A percentile compares a stretch with the other conserved stretches of the same genome.
Evolutionary conservation across 1,140 invertebrate genomes (phyloP).

Genomic region (Nylanderia fulva): DNA sequence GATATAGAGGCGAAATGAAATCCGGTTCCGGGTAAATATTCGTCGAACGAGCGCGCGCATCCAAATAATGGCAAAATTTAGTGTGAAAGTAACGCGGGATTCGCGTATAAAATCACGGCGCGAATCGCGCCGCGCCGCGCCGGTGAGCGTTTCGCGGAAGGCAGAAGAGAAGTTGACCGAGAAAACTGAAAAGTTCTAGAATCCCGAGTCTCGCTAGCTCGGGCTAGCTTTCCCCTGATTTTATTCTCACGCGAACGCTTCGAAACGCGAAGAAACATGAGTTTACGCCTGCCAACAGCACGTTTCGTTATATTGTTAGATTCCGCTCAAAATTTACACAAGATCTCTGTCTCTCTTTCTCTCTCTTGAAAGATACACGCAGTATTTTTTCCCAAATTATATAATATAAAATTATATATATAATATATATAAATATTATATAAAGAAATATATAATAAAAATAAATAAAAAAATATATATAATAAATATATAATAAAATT

Average conservation of each 20-base stretch:
- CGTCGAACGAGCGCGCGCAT: neutral
- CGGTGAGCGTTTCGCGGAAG: conserved; percentile 25
- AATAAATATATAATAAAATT: too few species aligned
- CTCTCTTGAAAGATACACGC: neutral
- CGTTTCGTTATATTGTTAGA: too few species aligned
- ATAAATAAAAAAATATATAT: too few species aligned
- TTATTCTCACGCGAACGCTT: conserved; percentile 74
- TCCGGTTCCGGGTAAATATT: neutral
- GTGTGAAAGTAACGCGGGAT: conserved; percentile 66
- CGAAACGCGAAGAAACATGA: conserved; percentile 3
- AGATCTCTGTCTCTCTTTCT: neutral
- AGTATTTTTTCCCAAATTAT: too few species aligned
- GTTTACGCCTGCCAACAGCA: neutral
- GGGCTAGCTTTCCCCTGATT: conserved; percentile 74
- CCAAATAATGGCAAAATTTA: conserved; percentile 42
- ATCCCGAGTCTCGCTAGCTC: conserved; percentile 19
- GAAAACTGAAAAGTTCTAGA: conserved; percentile 76
- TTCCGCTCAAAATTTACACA: neutral
- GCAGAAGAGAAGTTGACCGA: conserved; percentile 59
- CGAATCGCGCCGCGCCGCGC: conserved; percentile 37
- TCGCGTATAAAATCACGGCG: conserved; percentile 55
- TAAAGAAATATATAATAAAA: too few species aligned
- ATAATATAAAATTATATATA: too few species aligned
- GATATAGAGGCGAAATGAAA: neutral
- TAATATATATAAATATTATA: too few species aligned